These are phyloP conservation scores for Chiloscyllium plagiosum DNA, from an alignment of 2,113 vertebrate species.

Conservation along the genomic window DNA sequence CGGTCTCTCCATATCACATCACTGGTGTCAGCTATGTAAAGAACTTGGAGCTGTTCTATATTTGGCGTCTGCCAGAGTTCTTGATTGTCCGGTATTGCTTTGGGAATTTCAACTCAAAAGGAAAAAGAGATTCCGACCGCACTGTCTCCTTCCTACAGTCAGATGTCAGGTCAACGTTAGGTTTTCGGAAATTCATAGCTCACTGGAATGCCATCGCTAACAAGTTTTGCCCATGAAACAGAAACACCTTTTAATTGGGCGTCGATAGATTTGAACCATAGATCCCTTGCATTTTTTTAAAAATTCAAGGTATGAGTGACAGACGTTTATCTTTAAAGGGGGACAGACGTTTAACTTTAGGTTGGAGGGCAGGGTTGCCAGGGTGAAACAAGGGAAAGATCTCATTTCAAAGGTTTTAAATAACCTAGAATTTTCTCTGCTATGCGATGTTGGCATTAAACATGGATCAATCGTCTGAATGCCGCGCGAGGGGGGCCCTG, in stretches of 20 bases:
- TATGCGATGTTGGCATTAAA: conserved; percentile 8
- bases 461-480: not conserved
- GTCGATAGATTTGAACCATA: not conserved
- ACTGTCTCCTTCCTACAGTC: not conserved
- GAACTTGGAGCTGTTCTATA: not conserved
- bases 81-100: not conserved
- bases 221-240: not conserved
- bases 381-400: not conserved
- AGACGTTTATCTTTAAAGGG: not conserved
- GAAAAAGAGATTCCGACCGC: not conserved
- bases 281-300: not conserved
- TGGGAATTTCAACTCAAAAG: not conserved
- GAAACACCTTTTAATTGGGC: not conserved
- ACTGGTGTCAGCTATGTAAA: conserved; percentile 30
- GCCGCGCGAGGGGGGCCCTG: not conserved
- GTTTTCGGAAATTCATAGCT: not conserved
- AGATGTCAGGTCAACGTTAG: not conserved
- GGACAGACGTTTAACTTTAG: not conserved
- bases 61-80: not conserved
- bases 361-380: not conserved
- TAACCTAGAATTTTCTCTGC: not conserved
- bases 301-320: not conserved
- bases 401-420: not conserved
- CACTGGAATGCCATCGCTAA: not conserved
- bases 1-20: conserved; percentile 20